These are phyloP conservation scores for Cabera pusaria DNA, from an alignment of 2,888 invertebrate genomes.

Conservation along the genomic window DNA sequence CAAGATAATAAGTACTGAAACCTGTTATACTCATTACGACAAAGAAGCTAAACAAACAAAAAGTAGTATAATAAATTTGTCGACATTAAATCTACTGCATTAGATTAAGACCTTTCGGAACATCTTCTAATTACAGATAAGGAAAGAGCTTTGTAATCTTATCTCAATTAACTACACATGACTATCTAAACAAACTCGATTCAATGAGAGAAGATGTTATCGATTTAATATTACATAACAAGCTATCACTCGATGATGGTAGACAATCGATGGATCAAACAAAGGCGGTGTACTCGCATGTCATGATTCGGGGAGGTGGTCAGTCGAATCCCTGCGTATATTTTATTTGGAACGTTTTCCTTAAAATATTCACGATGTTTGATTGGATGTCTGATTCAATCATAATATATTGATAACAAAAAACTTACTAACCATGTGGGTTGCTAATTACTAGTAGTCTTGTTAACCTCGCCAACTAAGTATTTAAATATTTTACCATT, in stretches of 20 bases:
- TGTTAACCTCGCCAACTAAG: too few species aligned
- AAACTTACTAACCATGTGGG: too few species aligned
- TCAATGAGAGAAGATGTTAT: conserved; percentile 69
- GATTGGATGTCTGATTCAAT: too few species aligned
- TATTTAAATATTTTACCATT: too few species aligned
- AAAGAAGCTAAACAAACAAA: too few species aligned
- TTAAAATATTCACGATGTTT: too few species aligned
- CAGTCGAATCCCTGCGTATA: too few species aligned
- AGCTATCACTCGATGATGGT: conserved; percentile 55
- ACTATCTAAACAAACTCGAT: conserved; percentile 56
- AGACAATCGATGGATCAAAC: conserved; percentile 63
- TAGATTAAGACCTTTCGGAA: conserved; percentile 6
- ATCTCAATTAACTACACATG: conserved; percentile 55
- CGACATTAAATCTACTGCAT: conserved; percentile 24
- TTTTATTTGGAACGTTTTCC: too few species aligned
- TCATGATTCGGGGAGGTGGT: conserved; percentile 7
- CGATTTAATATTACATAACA: conserved; percentile 70
- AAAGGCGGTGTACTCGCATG: conserved; percentile 43
- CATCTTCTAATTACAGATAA: conserved; percentile 17
- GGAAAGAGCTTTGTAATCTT: conserved; percentile 33
- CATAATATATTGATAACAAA: too few species aligned
- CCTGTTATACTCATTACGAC: too few species aligned
- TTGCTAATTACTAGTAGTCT: too few species aligned
- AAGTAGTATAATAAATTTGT: conserved; percentile 12
- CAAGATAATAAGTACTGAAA: too few species aligned